Evolutionary conservation across 2,113 vertebrate species (phyloP).

Genomic region (Struthio camelus): DNA sequence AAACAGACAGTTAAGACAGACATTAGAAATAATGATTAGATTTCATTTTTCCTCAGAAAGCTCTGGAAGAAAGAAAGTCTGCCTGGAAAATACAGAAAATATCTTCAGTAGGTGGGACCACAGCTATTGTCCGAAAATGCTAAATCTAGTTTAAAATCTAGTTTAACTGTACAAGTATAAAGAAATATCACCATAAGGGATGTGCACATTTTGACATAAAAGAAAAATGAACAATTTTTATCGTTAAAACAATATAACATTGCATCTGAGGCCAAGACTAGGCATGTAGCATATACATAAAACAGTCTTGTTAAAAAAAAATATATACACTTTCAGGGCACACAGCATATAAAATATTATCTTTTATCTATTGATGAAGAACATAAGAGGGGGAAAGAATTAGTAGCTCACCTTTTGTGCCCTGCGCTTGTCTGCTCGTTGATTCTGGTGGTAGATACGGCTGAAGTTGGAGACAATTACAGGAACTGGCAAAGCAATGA

Average conservation of each 20-base stretch:
- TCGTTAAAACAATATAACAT: background rate
- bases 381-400: background rate
- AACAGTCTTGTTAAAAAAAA: background rate
- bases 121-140: background rate
- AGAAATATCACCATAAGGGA: background rate
- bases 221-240: rapidly evolving
- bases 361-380: background rate
- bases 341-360: background rate
- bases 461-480: conserved; percentile 99
- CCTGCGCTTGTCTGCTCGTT: conserved; percentile 92
- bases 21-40: background rate
- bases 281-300: background rate
- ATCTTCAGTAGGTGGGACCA: background rate
- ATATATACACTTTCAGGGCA: background rate
- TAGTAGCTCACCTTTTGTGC: conserved; percentile 88
- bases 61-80: background rate
- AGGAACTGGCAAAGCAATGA: conserved; percentile 95
- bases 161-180: background rate
- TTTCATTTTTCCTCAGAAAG: background rate
- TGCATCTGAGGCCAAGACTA: background rate
- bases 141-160: background rate
- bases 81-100: background rate
- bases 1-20: background rate
- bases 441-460: conserved; percentile 98
- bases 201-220: background rate